Percentiles rank a stretch among this genome's conserved stretches.
phyloP scores from a whole-genome alignment of 2,113 vertebrate species.

The Otolemur garnettii region DNA sequence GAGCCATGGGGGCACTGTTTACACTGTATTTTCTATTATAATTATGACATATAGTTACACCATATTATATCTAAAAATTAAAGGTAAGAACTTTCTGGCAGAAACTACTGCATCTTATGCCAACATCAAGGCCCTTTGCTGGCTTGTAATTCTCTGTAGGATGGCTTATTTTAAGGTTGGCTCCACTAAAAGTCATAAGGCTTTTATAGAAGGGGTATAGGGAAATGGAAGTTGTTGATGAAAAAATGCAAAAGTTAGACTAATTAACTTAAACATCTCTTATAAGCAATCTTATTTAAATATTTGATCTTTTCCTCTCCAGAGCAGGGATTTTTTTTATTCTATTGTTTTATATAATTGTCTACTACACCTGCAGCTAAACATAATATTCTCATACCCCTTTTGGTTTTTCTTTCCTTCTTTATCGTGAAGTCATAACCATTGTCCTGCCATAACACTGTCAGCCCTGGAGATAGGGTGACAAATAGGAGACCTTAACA shows the following conservation, averaged over 20 bases:
- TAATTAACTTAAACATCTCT: neutral
- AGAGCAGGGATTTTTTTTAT: neutral
- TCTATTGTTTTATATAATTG: neutral
- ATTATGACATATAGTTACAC: neutral
- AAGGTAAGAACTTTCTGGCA: neutral
- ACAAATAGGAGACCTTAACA: slow-evolving; percentile 29
- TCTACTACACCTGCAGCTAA: neutral
- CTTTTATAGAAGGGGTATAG: neutral
- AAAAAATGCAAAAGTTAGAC: slow-evolving; percentile 4
- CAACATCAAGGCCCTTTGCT: neutral
- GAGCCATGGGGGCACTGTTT: neutral
- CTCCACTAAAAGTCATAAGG: neutral
- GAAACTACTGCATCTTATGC: neutral
- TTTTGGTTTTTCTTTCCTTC: neutral
- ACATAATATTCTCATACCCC: neutral
- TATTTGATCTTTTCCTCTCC: neutral
- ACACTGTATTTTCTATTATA: neutral
- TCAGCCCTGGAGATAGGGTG: neutral
- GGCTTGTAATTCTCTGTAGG: neutral
- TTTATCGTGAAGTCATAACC: neutral
- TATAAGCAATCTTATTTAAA: slow-evolving; percentile 4
- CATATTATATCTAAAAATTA: neutral
- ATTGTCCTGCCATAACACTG: neutral
- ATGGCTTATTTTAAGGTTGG: neutral
- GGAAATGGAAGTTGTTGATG: neutral